Base-by-base conservation (phyloP, 2,113 vertebrate genomes). In the Cervus canadensis region DNA sequence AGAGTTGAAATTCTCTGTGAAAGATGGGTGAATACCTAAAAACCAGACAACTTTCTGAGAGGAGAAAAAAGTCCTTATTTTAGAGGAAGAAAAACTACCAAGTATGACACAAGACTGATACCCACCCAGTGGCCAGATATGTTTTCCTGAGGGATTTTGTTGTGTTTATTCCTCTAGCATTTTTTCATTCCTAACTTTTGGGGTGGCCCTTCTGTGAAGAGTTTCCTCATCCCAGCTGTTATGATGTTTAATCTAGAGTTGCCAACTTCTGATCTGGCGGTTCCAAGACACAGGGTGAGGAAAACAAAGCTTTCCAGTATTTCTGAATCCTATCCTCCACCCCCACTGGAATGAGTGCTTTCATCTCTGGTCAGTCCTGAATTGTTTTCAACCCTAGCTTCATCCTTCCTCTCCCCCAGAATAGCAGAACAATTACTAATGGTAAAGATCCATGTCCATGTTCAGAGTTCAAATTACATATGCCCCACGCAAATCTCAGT, bases 181-280 rank as follows among this genome's bases (percentile, higher is more conserved):
- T 98, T 98, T 96, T 98, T 97, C 97, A 95, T 98, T 97, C 78
- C 90, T 98, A 94, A 95, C 96, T 98, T 98, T 98, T 98, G 97
- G 95, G 96, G 97, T 98, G 97, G 97, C 98, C 96, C 89, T 97
- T 97, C 87, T 97, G 91, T 94, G 94, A 97, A 97, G 95, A 64
- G 91, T 98, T 97, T 97, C 97, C 97, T 98, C 98, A 98, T 97
- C 96, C 97, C 97, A 98, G 98, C 98, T 98, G 97, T 98, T 97
- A 96, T 91, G 98, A 98, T 97, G 98, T 98, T 97, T 98, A 97
- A 97, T 97, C 86, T 96, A 88, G 85, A 97, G 95, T 90, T 98
- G 98, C 98, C 97, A 98, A 97, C 98, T 98, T 97, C 96, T 97
- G 97, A 95, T 96, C 97, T 92, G 76, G 91, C 0, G 57, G 95